Conservation (phyloP, 1,140 invertebrate genomes). For the Drosophila setifemur region DNA sequence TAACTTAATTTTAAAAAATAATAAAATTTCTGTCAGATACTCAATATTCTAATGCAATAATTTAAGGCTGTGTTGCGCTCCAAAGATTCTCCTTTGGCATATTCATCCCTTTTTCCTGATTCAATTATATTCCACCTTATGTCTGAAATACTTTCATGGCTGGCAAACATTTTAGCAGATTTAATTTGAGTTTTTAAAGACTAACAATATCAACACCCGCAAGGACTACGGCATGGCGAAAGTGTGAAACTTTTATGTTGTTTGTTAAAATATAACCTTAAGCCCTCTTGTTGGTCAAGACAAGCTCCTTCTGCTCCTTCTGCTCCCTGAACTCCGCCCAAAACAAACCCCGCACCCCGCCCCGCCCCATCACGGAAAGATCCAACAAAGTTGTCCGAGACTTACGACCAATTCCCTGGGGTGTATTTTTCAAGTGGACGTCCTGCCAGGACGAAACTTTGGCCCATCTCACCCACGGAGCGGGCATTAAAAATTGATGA, state of each 20-base stretch:
- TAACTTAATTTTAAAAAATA: too few relatives aligned
- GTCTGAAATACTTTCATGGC: background rate
- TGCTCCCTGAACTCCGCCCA: too few relatives aligned
- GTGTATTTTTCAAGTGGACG: constrained; percentile 72
- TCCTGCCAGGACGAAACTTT: constrained; percentile 29
- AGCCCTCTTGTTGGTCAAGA: constrained; percentile 50
- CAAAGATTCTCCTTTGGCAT: too few relatives aligned
- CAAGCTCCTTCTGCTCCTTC: background rate
- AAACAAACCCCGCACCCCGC: too few relatives aligned
- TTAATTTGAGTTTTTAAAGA: constrained; percentile 23
- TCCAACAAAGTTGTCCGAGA: constrained; percentile 26
- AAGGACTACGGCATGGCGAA: constrained; percentile 24
- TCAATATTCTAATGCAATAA: too few relatives aligned
- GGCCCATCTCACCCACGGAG: constrained; percentile 51
- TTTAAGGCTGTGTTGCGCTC: too few relatives aligned
- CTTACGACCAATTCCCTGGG: constrained; percentile 59
- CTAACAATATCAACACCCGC: constrained; percentile 24
- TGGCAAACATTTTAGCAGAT: constrained; percentile 18
- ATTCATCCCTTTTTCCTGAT: background rate
- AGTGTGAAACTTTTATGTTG: constrained; percentile 73
- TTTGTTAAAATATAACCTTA: constrained; percentile 69
- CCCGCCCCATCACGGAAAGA: too few relatives aligned
- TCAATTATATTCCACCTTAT: background rate
- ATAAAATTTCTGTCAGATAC: too few relatives aligned
- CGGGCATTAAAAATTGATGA: constrained; percentile 79